These are phyloP conservation scores for Rotaria socialis DNA, from an alignment of 2,888 invertebrate species.

Conservation along the genomic window DNA sequence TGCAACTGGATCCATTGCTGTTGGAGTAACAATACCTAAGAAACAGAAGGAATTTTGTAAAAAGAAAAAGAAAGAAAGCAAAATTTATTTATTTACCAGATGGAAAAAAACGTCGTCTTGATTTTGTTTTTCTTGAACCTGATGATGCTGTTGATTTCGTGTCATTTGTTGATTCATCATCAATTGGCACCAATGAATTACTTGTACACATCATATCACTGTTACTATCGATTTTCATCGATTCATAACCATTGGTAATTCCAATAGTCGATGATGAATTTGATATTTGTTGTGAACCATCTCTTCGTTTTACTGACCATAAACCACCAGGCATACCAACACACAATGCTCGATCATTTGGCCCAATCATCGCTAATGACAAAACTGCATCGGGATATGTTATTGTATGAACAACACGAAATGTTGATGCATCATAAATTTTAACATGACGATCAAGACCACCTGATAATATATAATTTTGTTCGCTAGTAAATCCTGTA, in stretches of 20 bases:
- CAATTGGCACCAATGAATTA: background rate
- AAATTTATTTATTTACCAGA: background rate
- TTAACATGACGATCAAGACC: conserved; percentile 86
- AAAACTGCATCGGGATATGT: conserved; percentile 84
- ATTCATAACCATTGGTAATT: background rate
- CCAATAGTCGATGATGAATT: background rate
- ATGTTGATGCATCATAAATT: conserved; percentile 79
- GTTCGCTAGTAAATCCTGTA: conserved; percentile 74
- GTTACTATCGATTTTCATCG: background rate
- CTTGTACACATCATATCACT: background rate
- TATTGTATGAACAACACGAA: conserved; percentile 79
- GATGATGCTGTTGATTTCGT: background rate
- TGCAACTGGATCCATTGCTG: background rate
- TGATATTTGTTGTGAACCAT: background rate
- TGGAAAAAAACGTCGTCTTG: conserved; percentile 15
- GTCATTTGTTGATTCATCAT: conserved; percentile 23
- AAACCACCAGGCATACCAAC: conserved; percentile 88
- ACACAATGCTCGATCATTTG: conserved; percentile 75
- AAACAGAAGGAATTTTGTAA: background rate
- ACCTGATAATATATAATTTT: conserved; percentile 77
- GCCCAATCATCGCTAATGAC: conserved; percentile 70
- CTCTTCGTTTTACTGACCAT: conserved; percentile 74
- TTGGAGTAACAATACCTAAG: background rate
- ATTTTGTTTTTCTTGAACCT: background rate
- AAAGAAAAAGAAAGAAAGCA: background rate